Evolutionary conservation across 1,140 invertebrate genomes (phyloP).

Genomic region (Penaeus chinensis): DNA sequence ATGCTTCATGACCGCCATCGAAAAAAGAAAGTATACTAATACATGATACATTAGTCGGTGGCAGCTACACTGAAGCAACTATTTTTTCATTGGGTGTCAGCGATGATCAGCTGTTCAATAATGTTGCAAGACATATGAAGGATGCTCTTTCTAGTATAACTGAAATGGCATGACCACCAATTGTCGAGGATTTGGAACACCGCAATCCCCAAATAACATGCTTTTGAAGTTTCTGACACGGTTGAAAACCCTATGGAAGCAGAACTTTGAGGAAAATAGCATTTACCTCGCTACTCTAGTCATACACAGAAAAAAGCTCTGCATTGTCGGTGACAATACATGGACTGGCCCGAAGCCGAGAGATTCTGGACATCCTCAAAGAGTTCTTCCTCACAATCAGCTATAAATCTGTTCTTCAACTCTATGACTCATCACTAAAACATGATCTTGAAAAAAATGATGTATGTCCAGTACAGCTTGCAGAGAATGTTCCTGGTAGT

Average conservation of each 20-base stretch:
- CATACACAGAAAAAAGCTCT: not conserved
- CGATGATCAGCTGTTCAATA: constrained; percentile 27
- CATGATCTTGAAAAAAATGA: constrained; percentile 29
- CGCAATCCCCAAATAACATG: not conserved
- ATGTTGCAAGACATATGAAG: constrained; percentile 8
- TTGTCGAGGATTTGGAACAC: constrained; percentile 16
- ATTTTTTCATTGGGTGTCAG: constrained; percentile 22
- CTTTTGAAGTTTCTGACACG: constrained; percentile 20
- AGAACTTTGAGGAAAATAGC: constrained; percentile 2
- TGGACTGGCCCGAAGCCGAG: not conserved
- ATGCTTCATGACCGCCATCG: not conserved
- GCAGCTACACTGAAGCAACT: constrained; percentile 18
- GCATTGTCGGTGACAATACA: not conserved
- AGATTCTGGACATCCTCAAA: constrained; percentile 23
- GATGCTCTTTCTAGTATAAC: constrained; percentile 14
- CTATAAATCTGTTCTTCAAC: constrained; percentile 29
- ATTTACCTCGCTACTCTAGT: constrained; percentile 5
- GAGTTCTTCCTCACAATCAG: constrained; percentile 34
- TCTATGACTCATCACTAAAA: constrained; percentile 13
- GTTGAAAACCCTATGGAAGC: constrained; percentile 11
- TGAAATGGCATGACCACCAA: constrained; percentile 28
- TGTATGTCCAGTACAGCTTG: constrained; percentile 29
- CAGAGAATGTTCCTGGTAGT: constrained; percentile 17
- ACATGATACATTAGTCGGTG: not conserved
- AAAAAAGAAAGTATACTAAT: not conserved